Conservation (phyloP, 2,113 vertebrate species). For the Phrynosoma platyrhinos region DNA sequence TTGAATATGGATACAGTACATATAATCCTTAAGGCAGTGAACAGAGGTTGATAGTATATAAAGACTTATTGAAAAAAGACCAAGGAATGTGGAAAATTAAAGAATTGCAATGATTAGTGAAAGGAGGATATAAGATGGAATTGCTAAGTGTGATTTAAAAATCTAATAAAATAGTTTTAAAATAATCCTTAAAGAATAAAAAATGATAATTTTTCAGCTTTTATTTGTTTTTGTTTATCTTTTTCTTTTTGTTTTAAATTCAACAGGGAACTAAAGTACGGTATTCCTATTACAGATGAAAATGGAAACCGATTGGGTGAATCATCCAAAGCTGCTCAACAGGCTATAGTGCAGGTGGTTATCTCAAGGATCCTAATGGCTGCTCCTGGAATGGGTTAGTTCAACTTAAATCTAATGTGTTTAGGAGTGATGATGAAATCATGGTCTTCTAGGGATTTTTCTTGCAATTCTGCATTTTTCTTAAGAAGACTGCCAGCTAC, state of each 20-base stretch:
- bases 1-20: background rate
- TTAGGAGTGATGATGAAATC: background rate
- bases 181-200: background rate
- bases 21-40: background rate
- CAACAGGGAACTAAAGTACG: conserved; percentile 90
- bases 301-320: conserved; percentile 93
- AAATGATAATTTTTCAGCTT: conserved; percentile 10
- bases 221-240: conserved; percentile 11
- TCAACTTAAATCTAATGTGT: background rate
- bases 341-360: conserved; percentile 95
- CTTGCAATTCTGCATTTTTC: background rate
- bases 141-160: no score
- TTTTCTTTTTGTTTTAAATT: conserved; percentile 25
- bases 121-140: no score
- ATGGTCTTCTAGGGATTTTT: background rate
- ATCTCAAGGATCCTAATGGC: conserved; percentile 98
- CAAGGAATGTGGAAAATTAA: no score
- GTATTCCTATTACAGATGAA: conserved; percentile 93
- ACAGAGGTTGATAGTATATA: no score
- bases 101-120: no score
- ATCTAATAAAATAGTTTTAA: no score
- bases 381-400: conserved; percentile 95
- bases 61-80: no score
- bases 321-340: conserved; percentile 91
- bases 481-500: background rate